A percentile compares a stretch with the other conserved stretches of the same genome.
phyloP scores from a whole-genome alignment of 1,140 invertebrate species.

The Nasonia longicornis region DNA sequence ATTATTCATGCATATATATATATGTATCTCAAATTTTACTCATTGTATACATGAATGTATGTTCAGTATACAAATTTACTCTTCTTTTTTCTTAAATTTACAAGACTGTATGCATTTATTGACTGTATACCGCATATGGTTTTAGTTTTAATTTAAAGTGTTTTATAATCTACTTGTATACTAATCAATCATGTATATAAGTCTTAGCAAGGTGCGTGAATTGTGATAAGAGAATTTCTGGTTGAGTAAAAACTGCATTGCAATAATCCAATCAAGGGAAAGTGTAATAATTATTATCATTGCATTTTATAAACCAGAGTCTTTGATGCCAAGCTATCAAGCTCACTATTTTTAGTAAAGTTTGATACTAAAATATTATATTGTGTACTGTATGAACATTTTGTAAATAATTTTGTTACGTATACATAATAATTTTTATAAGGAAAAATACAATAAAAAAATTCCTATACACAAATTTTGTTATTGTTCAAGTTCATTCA shows the following conservation, averaged over 20 bases:
- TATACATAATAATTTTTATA: slow-evolving; percentile 35
- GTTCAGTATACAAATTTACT: not conserved
- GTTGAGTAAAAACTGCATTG: slow-evolving; percentile 24
- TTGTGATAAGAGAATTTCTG: slow-evolving; percentile 34
- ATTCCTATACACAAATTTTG: slow-evolving; percentile 41
- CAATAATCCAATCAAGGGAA: slow-evolving; percentile 31
- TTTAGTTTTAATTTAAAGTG: slow-evolving; percentile 30
- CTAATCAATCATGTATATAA: slow-evolving; percentile 35
- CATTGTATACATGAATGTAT: not conserved
- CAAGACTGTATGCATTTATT: slow-evolving; percentile 3
- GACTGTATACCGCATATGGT: not conserved
- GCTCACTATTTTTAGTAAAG: slow-evolving; percentile 17
- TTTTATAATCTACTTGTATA: not conserved
- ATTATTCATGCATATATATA: not conserved
- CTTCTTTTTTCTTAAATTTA: slow-evolving; percentile 1
- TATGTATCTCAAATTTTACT: not conserved
- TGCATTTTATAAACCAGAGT: slow-evolving; percentile 35
- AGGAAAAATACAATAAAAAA: slow-evolving; percentile 38
- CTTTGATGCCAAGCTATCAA: slow-evolving; percentile 23
- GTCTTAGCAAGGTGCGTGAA: slow-evolving; percentile 6
- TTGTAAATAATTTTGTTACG: slow-evolving; percentile 44
- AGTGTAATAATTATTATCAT: slow-evolving; percentile 42
- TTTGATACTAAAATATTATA: slow-evolving; percentile 20
- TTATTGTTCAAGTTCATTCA: slow-evolving; percentile 12
- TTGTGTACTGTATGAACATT: slow-evolving; percentile 17